A percentile compares a stretch with the other conserved stretches of the same genome.
These are phyloP conservation scores for Coleophora deauratella DNA, from an alignment of 2,888 invertebrate species.

Conservation along the genomic window DNA sequence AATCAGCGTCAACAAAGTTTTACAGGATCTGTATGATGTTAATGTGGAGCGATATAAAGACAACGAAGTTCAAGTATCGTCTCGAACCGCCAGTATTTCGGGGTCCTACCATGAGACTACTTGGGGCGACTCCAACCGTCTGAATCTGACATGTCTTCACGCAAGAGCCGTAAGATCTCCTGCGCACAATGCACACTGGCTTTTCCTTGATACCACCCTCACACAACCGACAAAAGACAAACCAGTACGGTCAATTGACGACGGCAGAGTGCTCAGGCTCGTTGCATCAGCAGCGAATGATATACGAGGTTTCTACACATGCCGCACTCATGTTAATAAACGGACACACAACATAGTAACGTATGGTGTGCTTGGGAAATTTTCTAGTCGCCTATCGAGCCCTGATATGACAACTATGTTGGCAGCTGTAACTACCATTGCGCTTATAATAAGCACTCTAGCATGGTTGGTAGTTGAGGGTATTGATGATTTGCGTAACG, in stretches of 20 bases:
- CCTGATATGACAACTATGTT: slow-evolving; percentile 46
- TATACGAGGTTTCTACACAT: slow-evolving; percentile 56
- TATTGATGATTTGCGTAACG: slow-evolving; percentile 47
- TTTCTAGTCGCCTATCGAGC: slow-evolving; percentile 35
- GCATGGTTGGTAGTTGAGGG: slow-evolving; percentile 51
- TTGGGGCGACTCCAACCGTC: slow-evolving; percentile 48
- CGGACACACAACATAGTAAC: slow-evolving; percentile 50
- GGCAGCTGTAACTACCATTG: slow-evolving; percentile 44
- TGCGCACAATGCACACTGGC: slow-evolving; percentile 40
- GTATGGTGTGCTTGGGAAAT: slow-evolving; percentile 53
- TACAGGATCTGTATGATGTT: slow-evolving; percentile 43
- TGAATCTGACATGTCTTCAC: slow-evolving; percentile 60
- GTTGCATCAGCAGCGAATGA: slow-evolving; percentile 42
- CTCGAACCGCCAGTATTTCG: slow-evolving; percentile 57
- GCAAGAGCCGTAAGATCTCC: slow-evolving; percentile 32
- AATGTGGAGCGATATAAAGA: slow-evolving; percentile 42
- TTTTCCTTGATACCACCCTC: slow-evolving; percentile 45
- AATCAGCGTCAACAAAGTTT: slow-evolving; percentile 35
- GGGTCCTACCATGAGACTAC: slow-evolving; percentile 53
- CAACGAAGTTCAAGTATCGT: slow-evolving; percentile 45
- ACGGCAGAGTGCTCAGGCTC: slow-evolving; percentile 48
- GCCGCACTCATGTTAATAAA: slow-evolving; percentile 42
- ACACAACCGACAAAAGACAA: slow-evolving; percentile 26
- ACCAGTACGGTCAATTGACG: slow-evolving; percentile 36
- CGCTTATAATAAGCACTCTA: slow-evolving; percentile 43